Base-by-base conservation (phyloP, 2,888 invertebrate genomes). In the Mimas tiliae region DNA sequence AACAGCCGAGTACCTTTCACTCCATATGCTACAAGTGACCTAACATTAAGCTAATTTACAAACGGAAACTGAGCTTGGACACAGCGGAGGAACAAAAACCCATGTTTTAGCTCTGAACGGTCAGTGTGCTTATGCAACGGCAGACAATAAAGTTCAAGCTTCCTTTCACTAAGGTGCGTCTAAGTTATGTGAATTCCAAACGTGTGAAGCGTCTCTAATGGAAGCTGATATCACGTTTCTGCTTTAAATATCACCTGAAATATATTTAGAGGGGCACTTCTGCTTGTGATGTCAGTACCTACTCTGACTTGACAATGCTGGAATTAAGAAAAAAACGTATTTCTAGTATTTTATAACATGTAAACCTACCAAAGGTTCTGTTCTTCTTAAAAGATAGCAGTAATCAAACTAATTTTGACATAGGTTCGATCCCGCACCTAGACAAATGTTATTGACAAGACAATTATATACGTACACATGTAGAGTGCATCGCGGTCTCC, bases 31-130 rank as follows among this genome's bases (percentile, higher is more conserved):
- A 73, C 69, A 73, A 65, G 74, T 78, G 77, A 78, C 73, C 75
- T 76, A 79, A 83, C 80, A 83, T 82, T 74, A 83, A 81, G 79
- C 78, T 81, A 82, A 83, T 83, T 82, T 81, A 79, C 77, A 80
- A 83, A 81, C 80, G 70, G 78, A 86, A 86, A 87, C 84, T 77
- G 71, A 76, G 77, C 77, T 78, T 78, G 72, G 73, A 76, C 75
- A 73, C 75, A 68, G 72, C 73, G 73, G 76, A 74, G 79, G 75
- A 84, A 80, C 79, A 74, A 80, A 80, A 73, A 73, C 71, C 74
- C 68, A 77, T 77, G 76, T 78, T 79, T 73, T 68, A 81, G 80
- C 45, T 62, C 76, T 80, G 80, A 83, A 72, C 74, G 83, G 83
- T 79, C 81, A 81, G 79, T 50, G 68, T 74, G 74, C 78, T 86